Conservation (phyloP, 2,113 vertebrate genomes). For the Pelodiscus sinensis region DNA sequence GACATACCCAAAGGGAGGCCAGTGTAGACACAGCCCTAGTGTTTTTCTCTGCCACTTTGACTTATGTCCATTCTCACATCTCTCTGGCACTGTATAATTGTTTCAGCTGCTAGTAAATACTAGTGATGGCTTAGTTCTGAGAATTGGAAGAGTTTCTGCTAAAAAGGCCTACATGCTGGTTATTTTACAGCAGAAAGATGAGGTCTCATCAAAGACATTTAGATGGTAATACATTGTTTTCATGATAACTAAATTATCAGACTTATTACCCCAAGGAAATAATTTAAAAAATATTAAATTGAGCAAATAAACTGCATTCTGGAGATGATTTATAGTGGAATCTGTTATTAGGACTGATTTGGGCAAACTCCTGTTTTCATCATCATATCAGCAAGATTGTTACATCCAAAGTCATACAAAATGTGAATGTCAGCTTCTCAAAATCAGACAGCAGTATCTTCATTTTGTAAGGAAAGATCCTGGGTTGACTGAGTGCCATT, state of each 20-base stretch:
- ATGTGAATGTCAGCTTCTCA: not conserved
- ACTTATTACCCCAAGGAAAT: not conserved
- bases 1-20: no score
- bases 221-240: not conserved
- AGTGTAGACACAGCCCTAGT: no score
- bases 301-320: not conserved
- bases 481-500: not conserved
- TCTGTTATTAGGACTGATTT: not conserved
- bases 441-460: not conserved
- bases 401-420: not conserved
- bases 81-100: constrained; percentile 44
- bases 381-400: not conserved
- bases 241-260: not conserved
- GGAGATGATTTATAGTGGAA: not conserved
- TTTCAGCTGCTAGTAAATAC: constrained; percentile 60
- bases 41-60: constrained; percentile 39
- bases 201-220: constrained; percentile 2
- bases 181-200: constrained; percentile 12
- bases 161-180: constrained; percentile 24
- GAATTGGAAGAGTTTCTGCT: constrained; percentile 33
- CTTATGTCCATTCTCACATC: constrained; percentile 60
- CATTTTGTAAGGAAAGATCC: not conserved
- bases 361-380: not conserved
- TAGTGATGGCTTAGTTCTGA: constrained; percentile 17
- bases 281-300: not conserved